A percentile compares a stretch with the other conserved stretches of the same genome.
Evolutionary conservation across 2,113 vertebrate species (phyloP).

Genomic region (Callorhinus ursinus): DNA sequence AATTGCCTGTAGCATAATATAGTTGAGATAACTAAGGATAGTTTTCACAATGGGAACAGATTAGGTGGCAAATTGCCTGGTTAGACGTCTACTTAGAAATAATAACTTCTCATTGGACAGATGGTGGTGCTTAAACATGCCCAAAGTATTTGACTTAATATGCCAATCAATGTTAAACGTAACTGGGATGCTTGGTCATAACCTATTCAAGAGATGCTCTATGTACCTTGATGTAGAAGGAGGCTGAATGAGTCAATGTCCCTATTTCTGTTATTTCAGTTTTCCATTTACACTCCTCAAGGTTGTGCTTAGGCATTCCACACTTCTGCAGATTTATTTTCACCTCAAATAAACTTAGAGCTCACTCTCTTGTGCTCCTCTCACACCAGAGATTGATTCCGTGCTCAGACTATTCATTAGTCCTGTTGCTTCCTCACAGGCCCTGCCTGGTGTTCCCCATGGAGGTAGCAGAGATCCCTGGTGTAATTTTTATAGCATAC

Average conservation of each 20-base stretch:
- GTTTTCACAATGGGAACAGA: background rate
- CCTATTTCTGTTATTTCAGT: slow-evolving; percentile 4
- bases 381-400: background rate
- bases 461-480: background rate
- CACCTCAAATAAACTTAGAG: background rate
- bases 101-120: background rate
- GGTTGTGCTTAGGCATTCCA: background rate
- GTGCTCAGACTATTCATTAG: background rate
- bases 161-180: background rate
- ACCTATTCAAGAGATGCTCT: background rate
- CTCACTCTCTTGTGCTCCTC: background rate
- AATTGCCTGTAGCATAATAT: background rate
- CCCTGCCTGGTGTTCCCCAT: background rate
- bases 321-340: background rate
- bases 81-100: background rate
- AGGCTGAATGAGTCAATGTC: background rate
- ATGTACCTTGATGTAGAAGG: background rate
- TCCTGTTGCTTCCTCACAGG: background rate
- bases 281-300: background rate
- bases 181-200: background rate
- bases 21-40: background rate
- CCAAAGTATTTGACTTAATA: background rate
- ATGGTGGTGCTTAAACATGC: background rate
- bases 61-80: background rate
- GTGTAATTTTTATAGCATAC: background rate